Conservation (phyloP, 2,888 invertebrate genomes). For the Stramonita haemastoma region DNA sequence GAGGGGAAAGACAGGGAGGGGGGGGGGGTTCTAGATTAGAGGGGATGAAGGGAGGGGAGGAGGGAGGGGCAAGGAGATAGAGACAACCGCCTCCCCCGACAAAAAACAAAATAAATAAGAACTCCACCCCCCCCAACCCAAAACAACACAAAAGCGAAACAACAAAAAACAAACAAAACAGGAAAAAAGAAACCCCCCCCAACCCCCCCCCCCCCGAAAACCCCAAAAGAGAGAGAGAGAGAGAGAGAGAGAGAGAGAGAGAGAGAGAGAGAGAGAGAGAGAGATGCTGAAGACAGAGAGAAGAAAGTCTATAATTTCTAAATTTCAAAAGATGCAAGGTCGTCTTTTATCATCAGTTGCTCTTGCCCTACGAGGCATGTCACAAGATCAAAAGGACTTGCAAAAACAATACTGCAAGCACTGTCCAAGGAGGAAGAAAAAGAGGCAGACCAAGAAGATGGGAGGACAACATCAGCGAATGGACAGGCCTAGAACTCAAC, state of each 20-base stretch:
- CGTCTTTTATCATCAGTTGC: too few relatives aligned
- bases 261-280: constrained; percentile 22
- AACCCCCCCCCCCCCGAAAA: too few relatives aligned
- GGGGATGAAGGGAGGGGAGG: background rate
- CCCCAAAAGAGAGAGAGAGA: background rate
- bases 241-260: background rate
- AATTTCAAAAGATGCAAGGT: background rate
- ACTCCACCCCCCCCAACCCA: too few relatives aligned
- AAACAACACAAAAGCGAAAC: too few relatives aligned
- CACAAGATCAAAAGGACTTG: too few relatives aligned
- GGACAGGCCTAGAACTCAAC: background rate
- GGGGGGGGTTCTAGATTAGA: background rate
- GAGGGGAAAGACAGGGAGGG: background rate
- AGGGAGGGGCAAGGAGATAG: background rate
- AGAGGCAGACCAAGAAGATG: background rate
- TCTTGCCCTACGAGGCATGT: too few relatives aligned
- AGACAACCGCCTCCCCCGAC: too few relatives aligned
- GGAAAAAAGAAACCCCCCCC: too few relatives aligned
- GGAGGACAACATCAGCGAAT: too few relatives aligned
- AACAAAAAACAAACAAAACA: too few relatives aligned
- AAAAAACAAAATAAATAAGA: too few relatives aligned
- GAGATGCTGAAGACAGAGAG: background rate
- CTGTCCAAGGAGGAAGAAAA: background rate
- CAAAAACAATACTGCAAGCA: background rate
- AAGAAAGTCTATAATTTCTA: background rate